Evolutionary conservation across 2,888 invertebrate species (phyloP).

Genomic region (Labia minor): DNA sequence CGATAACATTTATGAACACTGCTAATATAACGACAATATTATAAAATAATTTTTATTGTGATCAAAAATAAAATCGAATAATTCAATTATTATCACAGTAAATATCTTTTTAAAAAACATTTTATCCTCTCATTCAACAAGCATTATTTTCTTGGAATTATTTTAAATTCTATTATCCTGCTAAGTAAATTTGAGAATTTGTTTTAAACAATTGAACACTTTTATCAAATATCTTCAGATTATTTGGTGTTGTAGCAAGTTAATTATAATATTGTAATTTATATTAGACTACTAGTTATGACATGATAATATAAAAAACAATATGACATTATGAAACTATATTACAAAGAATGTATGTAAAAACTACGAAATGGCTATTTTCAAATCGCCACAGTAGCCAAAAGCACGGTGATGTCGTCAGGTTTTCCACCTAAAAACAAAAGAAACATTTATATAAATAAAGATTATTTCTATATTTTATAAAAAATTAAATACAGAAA

Average conservation of each 20-base stretch:
- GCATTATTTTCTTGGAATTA: background rate
- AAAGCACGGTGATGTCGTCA: conserved; percentile 94
- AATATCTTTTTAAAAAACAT: background rate
- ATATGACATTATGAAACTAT: conserved; percentile 19
- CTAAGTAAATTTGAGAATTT: too few species aligned
- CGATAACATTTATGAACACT: background rate
- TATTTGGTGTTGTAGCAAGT: background rate
- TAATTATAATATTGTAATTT: conserved; percentile 1
- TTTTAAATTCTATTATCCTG: background rate
- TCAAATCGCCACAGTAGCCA: conserved; percentile 74
- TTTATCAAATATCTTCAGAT: background rate
- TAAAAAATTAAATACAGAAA: background rate
- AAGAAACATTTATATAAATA: conserved; percentile 30
- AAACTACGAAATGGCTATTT: conserved; percentile 22
- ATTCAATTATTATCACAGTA: background rate
- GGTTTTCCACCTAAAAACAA: conserved; percentile 87
- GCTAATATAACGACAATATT: conserved; percentile 7
- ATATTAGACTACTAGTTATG: background rate
- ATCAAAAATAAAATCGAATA: background rate
- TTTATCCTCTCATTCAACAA: background rate
- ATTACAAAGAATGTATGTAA: conserved; percentile 23
- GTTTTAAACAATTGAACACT: too few species aligned
- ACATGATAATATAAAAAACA: background rate
- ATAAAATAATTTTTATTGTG: background rate
- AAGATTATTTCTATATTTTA: background rate